These are phyloP conservation scores for Aphelenchoides bicaudatus DNA, from an alignment of 2,888 invertebrate species.

Conservation along the genomic window DNA sequence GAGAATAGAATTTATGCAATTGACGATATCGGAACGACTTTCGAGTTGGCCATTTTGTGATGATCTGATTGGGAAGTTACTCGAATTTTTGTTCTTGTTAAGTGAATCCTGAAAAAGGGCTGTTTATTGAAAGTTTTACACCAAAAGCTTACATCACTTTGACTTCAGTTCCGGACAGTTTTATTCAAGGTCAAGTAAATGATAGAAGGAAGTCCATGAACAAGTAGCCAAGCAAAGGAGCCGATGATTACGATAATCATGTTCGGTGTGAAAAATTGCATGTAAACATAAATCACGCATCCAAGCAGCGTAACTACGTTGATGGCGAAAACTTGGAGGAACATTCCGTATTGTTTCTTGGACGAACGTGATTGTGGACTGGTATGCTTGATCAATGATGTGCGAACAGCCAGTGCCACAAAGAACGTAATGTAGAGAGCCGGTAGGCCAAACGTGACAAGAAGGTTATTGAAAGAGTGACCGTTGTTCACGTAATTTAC, in stretches of 20 bases:
- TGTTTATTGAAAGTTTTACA: too few species aligned
- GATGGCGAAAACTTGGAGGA: conserved; percentile 14
- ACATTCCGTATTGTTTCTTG: conserved; percentile 18
- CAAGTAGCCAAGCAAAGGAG: conserved; percentile 17
- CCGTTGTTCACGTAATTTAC: conserved; percentile 1
- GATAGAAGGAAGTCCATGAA: conserved; percentile 22
- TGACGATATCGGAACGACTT: too few species aligned
- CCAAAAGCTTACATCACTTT: conserved; percentile 1
- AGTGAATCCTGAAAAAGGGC: too few species aligned
- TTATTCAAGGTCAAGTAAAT: conserved; percentile 26
- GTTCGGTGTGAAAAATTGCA: conserved; percentile 6
- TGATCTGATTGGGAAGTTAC: too few species aligned
- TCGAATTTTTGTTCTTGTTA: too few species aligned
- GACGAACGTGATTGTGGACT: background rate
- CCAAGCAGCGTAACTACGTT: conserved; percentile 10
- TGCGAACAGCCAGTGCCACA: background rate
- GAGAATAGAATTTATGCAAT: too few species aligned
- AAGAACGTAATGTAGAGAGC: conserved; percentile 18
- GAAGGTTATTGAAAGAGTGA: conserved; percentile 20
- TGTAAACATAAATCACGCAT: conserved; percentile 5
- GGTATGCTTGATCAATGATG: background rate
- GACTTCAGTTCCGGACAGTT: conserved; percentile 18
- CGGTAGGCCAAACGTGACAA: conserved; percentile 20
- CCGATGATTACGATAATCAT: conserved; percentile 10
- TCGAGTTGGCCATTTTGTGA: too few species aligned